Evolutionary conservation across 2,113 vertebrate species (phyloP), one percentile per base, ranked within the genome.

Genomic region (Martes martes): DNA sequence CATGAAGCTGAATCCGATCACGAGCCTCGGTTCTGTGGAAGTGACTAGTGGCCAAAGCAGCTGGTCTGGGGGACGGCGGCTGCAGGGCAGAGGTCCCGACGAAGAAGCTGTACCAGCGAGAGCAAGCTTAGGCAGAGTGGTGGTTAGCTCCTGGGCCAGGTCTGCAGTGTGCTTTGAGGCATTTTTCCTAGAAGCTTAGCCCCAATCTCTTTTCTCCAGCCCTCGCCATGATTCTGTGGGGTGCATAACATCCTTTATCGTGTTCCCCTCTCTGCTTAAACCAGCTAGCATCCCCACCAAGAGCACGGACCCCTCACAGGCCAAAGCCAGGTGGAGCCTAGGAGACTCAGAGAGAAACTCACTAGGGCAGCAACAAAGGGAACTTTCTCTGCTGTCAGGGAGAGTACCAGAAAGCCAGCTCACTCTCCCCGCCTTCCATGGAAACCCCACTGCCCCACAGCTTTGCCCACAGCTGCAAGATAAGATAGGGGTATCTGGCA

Each of bases 101-200:
- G 61, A 47, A 74, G 73, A 90, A 55, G 82, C 2, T 16, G 45
- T 33, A 23, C 4, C 24, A 36, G 21, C 21, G 31, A 91, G 11
- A 52, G 28, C 36, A 80, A 31, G 55, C 39, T 85, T 65, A 45
- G 63, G 78, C 65, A 19, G 45, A 33, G 26, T 36, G 31, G 67
- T 71, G 79, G 71, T 92, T 79, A 71, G 83, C 52, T 96, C 73
- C 26, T 39, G 0, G 3, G 23, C 96, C 95, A 90, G 69, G 71
- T 50, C 16, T 47, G 28, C 55, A 18, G 36, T 95, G 92, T 96
- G 96, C 80, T 96, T 90, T 96, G 90, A 95, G 94, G 57, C 87
- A 92, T 82, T 96, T 94, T 96, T 96, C 93, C 94, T 96, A 96
- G 95, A 96, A 95, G 42, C 79, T 97, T 90, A 76, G 84, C 76